phyloP scores from a whole-genome alignment of 2,888 invertebrate species.

The Drosophila vallismaia region DNA sequence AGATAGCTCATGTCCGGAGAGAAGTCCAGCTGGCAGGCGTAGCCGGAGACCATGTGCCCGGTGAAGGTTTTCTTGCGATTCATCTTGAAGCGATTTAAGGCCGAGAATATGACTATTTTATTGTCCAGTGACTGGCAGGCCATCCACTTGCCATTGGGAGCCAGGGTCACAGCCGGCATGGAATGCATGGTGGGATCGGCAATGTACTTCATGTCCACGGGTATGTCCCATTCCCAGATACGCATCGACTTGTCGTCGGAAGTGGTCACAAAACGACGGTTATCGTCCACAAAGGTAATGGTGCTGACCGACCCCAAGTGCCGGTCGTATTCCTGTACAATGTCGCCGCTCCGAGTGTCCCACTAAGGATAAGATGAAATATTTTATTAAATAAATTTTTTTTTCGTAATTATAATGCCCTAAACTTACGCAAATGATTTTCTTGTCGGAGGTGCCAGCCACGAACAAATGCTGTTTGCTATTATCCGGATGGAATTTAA shows the following conservation, averaged over 20 bases:
- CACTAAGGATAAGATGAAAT: constrained; percentile 86
- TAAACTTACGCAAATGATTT: constrained; percentile 96
- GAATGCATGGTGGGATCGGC: constrained; percentile 99
- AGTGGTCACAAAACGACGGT: constrained; percentile 98
- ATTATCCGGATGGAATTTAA: constrained; percentile 98
- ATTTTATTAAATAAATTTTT: neutral
- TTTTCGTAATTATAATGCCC: neutral
- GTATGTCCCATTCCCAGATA: constrained; percentile 99
- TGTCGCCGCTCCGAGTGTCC: constrained; percentile 97
- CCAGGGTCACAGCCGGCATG: constrained; percentile 97
- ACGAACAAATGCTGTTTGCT: constrained; percentile 99
- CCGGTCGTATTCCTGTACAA: constrained; percentile 98
- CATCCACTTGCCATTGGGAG: constrained; percentile 99
- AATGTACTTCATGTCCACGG: constrained; percentile 99
- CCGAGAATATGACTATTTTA: constrained; percentile 98
- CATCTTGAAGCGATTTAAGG: constrained; percentile 98
- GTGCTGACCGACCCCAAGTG: constrained; percentile 99
- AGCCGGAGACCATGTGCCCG: constrained; percentile 99
- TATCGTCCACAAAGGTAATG: constrained; percentile 99
- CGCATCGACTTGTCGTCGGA: constrained; percentile 99
- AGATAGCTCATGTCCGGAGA: constrained; percentile 99
- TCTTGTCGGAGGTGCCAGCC: constrained; percentile 99
- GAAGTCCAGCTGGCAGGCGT: constrained; percentile 98
- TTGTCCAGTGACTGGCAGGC: constrained; percentile 99
- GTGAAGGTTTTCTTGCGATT: constrained; percentile 98